Percentiles rank a stretch among this genome's conserved stretches.
Evolutionary conservation across 2,113 vertebrate species (phyloP).

Genomic region (Oncorhynchus kisutch): DNA sequence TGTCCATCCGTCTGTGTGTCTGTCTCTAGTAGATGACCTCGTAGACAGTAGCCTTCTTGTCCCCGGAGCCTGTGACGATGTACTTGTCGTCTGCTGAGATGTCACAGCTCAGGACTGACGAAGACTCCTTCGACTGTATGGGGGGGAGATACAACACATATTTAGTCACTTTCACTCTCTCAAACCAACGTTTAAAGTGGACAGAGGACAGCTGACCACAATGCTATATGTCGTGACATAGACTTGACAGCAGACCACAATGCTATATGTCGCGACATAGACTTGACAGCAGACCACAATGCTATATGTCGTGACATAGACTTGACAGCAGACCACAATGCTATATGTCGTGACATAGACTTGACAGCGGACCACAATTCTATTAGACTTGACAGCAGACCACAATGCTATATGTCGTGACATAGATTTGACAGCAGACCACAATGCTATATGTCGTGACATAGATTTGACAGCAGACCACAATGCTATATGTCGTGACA

Average conservation of each 20-base stretch:
- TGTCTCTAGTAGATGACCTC: slow-evolving; percentile 91
- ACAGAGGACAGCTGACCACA: slow-evolving; percentile 44
- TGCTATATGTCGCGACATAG: slow-evolving; percentile 23
- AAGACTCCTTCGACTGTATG: slow-evolving; percentile 92
- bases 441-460: slow-evolving; percentile 29
- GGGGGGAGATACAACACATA: slow-evolving; percentile 1
- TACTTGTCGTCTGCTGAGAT: slow-evolving; percentile 97
- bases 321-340: slow-evolving; percentile 2
- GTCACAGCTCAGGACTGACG: slow-evolving; percentile 95
- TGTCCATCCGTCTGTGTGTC: background rate
- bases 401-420: slow-evolving; percentile 30
- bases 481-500: slow-evolving; percentile 27
- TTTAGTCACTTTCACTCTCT: background rate
- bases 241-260: background rate
- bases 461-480: background rate
- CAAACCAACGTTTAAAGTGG: slow-evolving; percentile 24
- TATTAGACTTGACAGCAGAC: too few species aligned
- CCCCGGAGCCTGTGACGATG: slow-evolving; percentile 96
- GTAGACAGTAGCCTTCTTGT: slow-evolving; percentile 98
- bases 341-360: slow-evolving; percentile 20
- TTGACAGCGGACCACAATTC: too few species aligned
- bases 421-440: background rate
- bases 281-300: slow-evolving; percentile 19
- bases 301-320: slow-evolving; percentile 21
- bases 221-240: slow-evolving; percentile 24